phyloP scores from a whole-genome alignment of 1,140 invertebrate genomes.

The Drosophila ogumai region DNA sequence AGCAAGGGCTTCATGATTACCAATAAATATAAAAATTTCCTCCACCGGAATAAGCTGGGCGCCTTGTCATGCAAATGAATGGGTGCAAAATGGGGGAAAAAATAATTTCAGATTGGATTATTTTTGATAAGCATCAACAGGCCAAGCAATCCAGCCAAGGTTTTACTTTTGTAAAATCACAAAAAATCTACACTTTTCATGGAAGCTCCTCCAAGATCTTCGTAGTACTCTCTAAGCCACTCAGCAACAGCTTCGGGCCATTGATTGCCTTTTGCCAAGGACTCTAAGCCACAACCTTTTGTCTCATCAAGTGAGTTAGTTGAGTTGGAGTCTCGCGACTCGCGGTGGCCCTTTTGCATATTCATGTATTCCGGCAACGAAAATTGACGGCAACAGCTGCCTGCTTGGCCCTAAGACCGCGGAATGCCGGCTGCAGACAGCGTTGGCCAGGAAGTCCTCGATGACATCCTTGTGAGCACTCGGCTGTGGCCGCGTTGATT shows the following conservation, averaged over 20 bases:
- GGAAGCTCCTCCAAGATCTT: not conserved
- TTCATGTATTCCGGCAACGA: conserved; percentile 44
- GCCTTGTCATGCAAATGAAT: conserved; percentile 18
- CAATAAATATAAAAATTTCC: conserved; percentile 10
- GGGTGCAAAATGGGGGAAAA: not conserved
- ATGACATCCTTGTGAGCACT: conserved; percentile 51
- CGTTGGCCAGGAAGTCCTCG: conserved; percentile 41
- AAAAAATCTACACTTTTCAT: not conserved
- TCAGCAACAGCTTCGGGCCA: conserved; percentile 33
- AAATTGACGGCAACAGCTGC: conserved; percentile 53
- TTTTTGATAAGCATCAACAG: not conserved
- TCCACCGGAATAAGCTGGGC: not conserved
- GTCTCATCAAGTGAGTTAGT: conserved; percentile 57
- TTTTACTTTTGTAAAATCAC: not conserved
- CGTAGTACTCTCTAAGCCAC: conserved; percentile 17
- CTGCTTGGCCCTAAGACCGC: conserved; percentile 34
- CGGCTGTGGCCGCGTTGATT: conserved; percentile 63
- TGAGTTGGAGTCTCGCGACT: conserved; percentile 48
- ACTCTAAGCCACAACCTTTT: conserved; percentile 40
- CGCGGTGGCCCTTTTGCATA: conserved; percentile 42
- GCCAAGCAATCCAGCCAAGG: not conserved
- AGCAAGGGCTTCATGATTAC: conserved; percentile 11
- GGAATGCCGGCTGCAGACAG: conserved; percentile 17
- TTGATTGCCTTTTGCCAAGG: conserved; percentile 44
- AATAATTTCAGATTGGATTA: not conserved